Evolutionary conservation across 2,113 vertebrate genomes (phyloP).

Genomic region (Haplotaxodon microlepis): DNA sequence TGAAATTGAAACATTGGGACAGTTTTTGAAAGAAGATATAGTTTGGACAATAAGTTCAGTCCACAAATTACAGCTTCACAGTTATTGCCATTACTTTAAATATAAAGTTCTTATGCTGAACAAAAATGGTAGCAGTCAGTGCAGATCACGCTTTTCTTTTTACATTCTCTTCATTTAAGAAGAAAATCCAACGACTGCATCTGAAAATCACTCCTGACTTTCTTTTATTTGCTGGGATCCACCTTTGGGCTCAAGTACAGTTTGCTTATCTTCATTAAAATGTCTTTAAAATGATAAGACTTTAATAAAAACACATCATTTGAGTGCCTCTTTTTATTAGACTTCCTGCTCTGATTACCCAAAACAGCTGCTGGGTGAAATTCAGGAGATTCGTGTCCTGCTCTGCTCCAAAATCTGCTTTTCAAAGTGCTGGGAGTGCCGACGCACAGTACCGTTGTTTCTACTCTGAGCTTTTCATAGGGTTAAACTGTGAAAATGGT

Average conservation of each 20-base stretch:
- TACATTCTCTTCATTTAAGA: fast-evolving
- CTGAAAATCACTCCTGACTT: fast-evolving
- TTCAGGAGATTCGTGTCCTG: background rate
- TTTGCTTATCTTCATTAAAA: background rate
- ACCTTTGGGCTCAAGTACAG: fast-evolving
- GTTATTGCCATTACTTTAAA: background rate
- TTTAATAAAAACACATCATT: background rate
- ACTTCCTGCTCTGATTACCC: background rate
- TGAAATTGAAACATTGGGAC: background rate
- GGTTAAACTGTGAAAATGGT: background rate
- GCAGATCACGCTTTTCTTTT: background rate
- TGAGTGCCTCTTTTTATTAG: background rate
- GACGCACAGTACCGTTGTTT: background rate
- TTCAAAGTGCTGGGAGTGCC: slow-evolving; percentile 32
- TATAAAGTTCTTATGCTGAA: background rate
- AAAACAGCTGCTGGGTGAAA: background rate
- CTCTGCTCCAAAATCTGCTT: background rate
- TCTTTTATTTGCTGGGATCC: background rate
- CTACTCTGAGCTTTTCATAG: background rate
- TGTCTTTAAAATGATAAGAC: background rate
- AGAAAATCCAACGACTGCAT: background rate
- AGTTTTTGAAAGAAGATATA: background rate
- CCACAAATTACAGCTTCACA: background rate
- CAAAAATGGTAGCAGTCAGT: fast-evolving
- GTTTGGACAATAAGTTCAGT: background rate